Base-by-base conservation (phyloP, 2,113 vertebrate species). In the Polypterus bichir region DNA sequence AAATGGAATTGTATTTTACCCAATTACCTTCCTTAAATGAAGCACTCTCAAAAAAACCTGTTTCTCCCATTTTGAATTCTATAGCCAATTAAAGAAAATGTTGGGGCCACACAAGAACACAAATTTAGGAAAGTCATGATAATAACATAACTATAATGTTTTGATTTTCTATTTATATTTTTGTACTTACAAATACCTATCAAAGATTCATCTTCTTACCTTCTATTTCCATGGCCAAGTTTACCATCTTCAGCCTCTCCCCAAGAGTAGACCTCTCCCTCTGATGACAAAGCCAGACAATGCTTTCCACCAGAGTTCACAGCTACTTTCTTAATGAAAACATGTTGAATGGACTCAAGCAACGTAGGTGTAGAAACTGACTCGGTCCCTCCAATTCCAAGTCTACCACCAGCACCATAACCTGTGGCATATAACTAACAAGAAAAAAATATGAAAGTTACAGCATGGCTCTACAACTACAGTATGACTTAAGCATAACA, bases 231-330 rank as follows among this genome's bases (percentile, higher is more conserved):
- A 55, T 99, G 96, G 9, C 95, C 96, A 4, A 99, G 80, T 68
- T 99, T 99, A 8, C 96, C 94, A 53, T 99, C 96, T 77, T 99
- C 96, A 2, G 95, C 95, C 66, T 99, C 96, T 8, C 96, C 96
- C 96, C 96, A 99, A 2, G 96, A 97, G 77, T 98, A 99, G 10
- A 99, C 92, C 70, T 98, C 96, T 49, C 96, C 96, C 66, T 98
- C 96, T 4, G 94, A 95, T 60, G 95, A 98, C 57, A 99, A 78
- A 0, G 95, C 93, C 66, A 99, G 84, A 68, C 96, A 99, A 78
- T 99, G 96, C 61, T 99, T 99, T 67, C 96, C 96, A 69, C 96
- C 95, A 0, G 95, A 98, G 81, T 99, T 99, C 68, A 99, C 95
- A 0, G 96, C 95, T 72, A 98, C 96, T 75, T 98, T 99, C 78